Base-by-base conservation (phyloP, 2,113 vertebrate species). In the Felis chaus region DNA sequence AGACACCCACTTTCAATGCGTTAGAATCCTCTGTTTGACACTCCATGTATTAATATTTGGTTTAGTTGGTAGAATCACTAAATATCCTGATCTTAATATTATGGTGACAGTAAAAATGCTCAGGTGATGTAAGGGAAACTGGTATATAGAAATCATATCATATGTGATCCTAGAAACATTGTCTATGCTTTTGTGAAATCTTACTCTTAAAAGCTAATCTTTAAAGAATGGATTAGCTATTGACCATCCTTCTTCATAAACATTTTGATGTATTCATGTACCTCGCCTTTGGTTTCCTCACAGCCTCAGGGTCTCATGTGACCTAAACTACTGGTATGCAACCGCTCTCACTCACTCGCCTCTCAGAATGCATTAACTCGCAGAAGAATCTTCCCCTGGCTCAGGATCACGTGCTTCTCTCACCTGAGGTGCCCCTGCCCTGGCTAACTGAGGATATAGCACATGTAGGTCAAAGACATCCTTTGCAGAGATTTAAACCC, bases 391-490 rank as follows among this genome's bases (percentile, higher is more conserved):
- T 89, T 91, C 92, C 48, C 48, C n/a, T 55, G 96, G 94, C 92
- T 95, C 27, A 4, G 1, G 7, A 65, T 39, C 93, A 92, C 8
- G 3, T 91, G 90, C n/a, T 80, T 65, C 25, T 74, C 65, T 97
- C 73, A 89, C 87, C 87, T 89, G 55, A 86, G 65, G 73, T 53
- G 36, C 94, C 93, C 94, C 81, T 83, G 81, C 87, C 86, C 88
- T 82, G 97, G 69, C 78, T 95, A 96, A 92, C 83, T 73, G 39
- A 96, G 94, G 90, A 86, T 82, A 96, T 0, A 88, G 84, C 84
- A 96, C 96, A 98, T 97, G 94, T 97, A 98, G 97, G 97, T 97
- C 98, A 98, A 94, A 97, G 97, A 90, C 80, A 69, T 88, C 33
- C 69, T 79, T 80, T 89, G 41, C 71, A 79, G 90, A 95, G 19